Percentiles rank a stretch among this genome's conserved stretches.
phyloP scores from a whole-genome alignment of 2,888 invertebrate genomes.

The Elaeidobius kamerunicus region DNA sequence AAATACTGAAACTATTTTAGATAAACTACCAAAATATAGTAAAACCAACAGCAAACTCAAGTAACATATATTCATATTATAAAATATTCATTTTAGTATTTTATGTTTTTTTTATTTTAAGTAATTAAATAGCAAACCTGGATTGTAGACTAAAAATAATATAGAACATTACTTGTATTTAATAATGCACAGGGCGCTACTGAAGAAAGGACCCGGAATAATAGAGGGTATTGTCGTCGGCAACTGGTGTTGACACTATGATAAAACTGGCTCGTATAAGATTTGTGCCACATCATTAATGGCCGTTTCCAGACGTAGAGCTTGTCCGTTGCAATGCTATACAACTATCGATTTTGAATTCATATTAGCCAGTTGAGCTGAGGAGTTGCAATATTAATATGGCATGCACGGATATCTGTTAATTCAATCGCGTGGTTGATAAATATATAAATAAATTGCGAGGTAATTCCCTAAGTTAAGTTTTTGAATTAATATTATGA shows the following conservation, averaged over 20 bases:
- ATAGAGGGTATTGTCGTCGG: slow-evolving; percentile 40
- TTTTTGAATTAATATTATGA: no score
- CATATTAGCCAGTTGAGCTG: slow-evolving; percentile 31
- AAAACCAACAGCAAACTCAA: no score
- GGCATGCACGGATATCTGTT: neutral
- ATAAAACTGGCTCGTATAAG: slow-evolving; percentile 46
- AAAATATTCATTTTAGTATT: no score
- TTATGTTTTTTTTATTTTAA: no score
- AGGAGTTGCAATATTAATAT: neutral
- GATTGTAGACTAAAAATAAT: no score
- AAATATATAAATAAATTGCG: neutral
- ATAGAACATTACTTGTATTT: no score
- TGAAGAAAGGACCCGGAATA: slow-evolving; percentile 9
- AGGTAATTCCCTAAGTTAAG: no score
- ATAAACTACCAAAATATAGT: no score
- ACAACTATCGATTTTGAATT: slow-evolving; percentile 44
- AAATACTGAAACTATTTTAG: no score
- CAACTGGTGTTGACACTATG: slow-evolving; percentile 50
- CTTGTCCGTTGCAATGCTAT: slow-evolving; percentile 44
- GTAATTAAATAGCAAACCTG: no score
- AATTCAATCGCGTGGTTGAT: neutral
- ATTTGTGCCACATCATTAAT: slow-evolving; percentile 48
- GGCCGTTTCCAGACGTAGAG: slow-evolving; percentile 45
- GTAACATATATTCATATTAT: no score
- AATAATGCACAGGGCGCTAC: slow-evolving; percentile 14